Base-by-base conservation (phyloP, 2,113 vertebrate genomes). In the Setophaga petechia region DNA sequence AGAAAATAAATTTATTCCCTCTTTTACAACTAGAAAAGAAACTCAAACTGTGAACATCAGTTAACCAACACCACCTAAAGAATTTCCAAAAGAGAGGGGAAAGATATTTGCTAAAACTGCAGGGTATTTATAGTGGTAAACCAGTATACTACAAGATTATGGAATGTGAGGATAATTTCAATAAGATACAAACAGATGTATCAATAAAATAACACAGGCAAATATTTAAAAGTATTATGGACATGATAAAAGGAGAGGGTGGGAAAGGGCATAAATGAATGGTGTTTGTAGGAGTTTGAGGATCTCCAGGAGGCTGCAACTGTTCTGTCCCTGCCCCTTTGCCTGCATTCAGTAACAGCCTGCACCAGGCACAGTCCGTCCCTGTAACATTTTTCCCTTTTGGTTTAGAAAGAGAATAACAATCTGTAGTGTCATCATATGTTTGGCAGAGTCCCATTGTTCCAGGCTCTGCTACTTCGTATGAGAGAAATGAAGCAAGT, bases 391-490 rank as follows among this genome's bases (percentile, higher is more conserved):
- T 90, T 86, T 94, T 94, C 67, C 84, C 87, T 96, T 59, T 88
- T 6, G 5, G 73, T 94, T 85, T 95, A 82, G 89, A 86, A 95
- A 90, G 43, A 94, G 92, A 96, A 91, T n/a, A 94, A 93, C 89
- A 95, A 96, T 94, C 79, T 93, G 82, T 49, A 54, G 66, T 80
- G 76, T 44, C 87, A 83, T 69, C 30, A 73, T 52, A 25, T 39
- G 41, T 80, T 95, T 95, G 94, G 92, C 92, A 97, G 76, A 62
- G 75, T n/a, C 80, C 81, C 62, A 44, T 61, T 82, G 79, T 93
- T 94, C 95, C 76, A 88, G 67, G 46, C 83, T 90, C 35, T 85
- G 58, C 87, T 90, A 87, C 33, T 92, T 93, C 74, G 61, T 87
- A 41, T 10, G 19, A 92, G 66, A 81, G 52, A 87, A 94, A 87